Base-by-base conservation (phyloP, 2,888 invertebrate genomes). In the Diaphora mendica region DNA sequence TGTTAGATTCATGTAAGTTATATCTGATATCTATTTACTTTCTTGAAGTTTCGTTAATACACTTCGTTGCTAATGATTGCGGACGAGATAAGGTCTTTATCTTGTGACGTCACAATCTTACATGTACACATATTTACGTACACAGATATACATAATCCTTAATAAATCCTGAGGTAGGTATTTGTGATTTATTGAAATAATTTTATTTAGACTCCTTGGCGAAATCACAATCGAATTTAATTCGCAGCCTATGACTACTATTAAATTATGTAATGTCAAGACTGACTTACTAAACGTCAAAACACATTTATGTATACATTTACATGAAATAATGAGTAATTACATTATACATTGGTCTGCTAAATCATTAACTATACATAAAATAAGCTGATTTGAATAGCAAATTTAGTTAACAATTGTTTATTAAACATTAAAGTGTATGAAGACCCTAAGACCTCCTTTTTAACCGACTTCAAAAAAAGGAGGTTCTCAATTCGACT, bases 61-160 rank as follows among this genome's bases (percentile, higher is more conserved):
- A 59, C 8, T 23, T 35, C 42, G 78, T 84, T 84, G 80, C 84
- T 73, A 79, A 30, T 80, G 75, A 70, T 17, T 30, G 13, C 59
- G 59, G 26, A 69, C 73, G 64, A 70, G 80, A 82, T 84, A 76
- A 72, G 69, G 30, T 68, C 17, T 20, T 20, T 77, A 76, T 79
- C 84, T 82, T 55, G 23, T 76, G 74, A 79, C 82, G 82, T 83
- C 77, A 48, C 20, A 23, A 48, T 48, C 17, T 13, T 30, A 26
- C 42, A 26, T 26, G 30, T 67, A 20, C 30, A 44, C 8, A 72
- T 39, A 39, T 59, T 42, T 39, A 35, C 42, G 55, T 42, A 51
- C 30, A 55, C 55, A 67, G 42, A 55, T 71, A 67, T n/a, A n/a
- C 51, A 55, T 55, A n/a, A 55, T 55, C n/a, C n/a, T 55, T 55